phyloP scores from a whole-genome alignment of 2,797 vertebrate genomes.

The Gastrophryne carolinensis region DNA sequence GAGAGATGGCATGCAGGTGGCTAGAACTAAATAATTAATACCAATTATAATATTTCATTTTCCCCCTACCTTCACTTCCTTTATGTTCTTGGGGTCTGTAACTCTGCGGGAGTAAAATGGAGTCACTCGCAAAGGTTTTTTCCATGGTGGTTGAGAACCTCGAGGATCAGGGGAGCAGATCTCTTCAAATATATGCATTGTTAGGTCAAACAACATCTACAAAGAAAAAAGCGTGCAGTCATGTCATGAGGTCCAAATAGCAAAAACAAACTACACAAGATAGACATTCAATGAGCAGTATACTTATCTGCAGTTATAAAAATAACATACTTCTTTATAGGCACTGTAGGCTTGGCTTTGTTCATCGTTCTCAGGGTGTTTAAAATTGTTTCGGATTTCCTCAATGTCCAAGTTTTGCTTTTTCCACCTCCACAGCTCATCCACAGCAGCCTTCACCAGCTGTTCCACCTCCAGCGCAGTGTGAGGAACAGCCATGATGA shows the following conservation, averaged over 20 bases:
- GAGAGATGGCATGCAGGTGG: too few relatives aligned
- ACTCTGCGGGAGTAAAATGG: slow-evolving; percentile 82
- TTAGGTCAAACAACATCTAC: slow-evolving; percentile 91
- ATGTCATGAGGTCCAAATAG: too few relatives aligned
- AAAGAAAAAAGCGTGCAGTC: slow-evolving; percentile 34
- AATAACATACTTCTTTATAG: slow-evolving; percentile 31
- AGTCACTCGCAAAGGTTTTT: slow-evolving; percentile 81
- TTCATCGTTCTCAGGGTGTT: not conserved
- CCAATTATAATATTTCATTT: too few relatives aligned
- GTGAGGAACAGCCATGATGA: slow-evolving; percentile 85
- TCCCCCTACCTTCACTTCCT: slow-evolving; percentile 89
- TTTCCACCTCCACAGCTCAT: slow-evolving; percentile 87
- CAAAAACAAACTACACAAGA: too few relatives aligned
- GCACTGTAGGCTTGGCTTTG: slow-evolving; percentile 18
- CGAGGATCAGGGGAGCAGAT: slow-evolving; percentile 90
- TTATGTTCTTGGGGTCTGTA: slow-evolving; percentile 78
- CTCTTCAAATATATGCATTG: slow-evolving; percentile 91
- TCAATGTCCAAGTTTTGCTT: slow-evolving; percentile 70
- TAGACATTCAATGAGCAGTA: not conserved
- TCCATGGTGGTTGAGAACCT: slow-evolving; percentile 85
- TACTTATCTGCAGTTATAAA: not conserved
- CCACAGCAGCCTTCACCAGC: slow-evolving; percentile 80
- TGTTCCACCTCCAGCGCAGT: slow-evolving; percentile 80
- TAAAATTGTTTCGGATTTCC: slow-evolving; percentile 4
- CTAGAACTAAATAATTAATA: too few relatives aligned